Conservation (phyloP, 2,797 vertebrate genomes). For the Halcyon leucocephala region DNA sequence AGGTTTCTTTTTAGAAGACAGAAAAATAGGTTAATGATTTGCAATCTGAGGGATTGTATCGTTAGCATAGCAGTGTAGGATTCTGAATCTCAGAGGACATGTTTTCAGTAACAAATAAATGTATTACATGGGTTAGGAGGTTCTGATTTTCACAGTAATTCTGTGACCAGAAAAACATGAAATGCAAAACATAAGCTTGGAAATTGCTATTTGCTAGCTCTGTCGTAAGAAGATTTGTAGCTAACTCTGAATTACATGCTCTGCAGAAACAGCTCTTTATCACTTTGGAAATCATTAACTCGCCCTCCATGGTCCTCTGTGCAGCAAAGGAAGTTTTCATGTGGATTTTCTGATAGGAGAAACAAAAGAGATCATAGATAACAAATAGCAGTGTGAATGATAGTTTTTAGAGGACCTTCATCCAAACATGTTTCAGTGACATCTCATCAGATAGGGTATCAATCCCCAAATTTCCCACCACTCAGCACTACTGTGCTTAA, state of each 20-base stretch:
- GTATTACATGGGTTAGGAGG: background rate
- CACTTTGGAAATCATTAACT: constrained; percentile 77
- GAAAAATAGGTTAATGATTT: constrained; percentile 51
- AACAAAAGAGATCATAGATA: constrained; percentile 62
- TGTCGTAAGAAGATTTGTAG: constrained; percentile 57
- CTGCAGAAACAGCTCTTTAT: constrained; percentile 58
- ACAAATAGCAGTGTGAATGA: constrained; percentile 24
- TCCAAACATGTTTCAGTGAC: background rate
- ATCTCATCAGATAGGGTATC: background rate
- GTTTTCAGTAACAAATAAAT: constrained; percentile 15
- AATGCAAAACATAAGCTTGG: constrained; percentile 47
- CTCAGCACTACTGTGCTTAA: background rate
- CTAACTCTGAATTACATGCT: constrained; percentile 54
- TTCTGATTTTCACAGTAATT: constrained; percentile 54
- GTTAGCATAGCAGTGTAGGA: background rate
- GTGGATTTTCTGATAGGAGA: constrained; percentile 47
- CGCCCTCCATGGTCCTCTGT: constrained; percentile 11
- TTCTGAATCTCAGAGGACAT: background rate
- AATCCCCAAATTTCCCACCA: background rate
- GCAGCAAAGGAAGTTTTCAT: constrained; percentile 58
- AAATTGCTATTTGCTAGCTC: constrained; percentile 66
- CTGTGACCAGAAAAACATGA: constrained; percentile 23
- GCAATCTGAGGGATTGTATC: background rate
- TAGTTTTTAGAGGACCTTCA: constrained; percentile 11
- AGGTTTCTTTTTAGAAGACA: constrained; percentile 15